These are phyloP conservation scores for Dioctria linearis DNA, from an alignment of 2,888 invertebrate species.

Conservation along the genomic window DNA sequence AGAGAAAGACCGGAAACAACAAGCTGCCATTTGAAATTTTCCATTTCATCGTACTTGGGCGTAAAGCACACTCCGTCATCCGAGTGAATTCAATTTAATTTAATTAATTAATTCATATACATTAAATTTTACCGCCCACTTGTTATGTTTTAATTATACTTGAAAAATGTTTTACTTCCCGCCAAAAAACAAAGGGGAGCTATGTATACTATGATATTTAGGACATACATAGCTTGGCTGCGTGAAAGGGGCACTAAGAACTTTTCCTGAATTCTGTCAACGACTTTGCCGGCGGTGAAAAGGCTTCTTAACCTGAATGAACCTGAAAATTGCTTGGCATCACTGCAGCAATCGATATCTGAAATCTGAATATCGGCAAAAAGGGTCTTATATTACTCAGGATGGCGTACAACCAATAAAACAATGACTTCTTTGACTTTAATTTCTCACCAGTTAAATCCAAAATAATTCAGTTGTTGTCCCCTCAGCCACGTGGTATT, in stretches of 20 bases:
- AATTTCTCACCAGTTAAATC: conserved; percentile 50
- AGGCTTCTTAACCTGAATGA: conserved; percentile 9
- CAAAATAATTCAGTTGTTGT: conserved; percentile 19
- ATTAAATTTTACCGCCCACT: conserved; percentile 59
- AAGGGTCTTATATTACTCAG: background rate
- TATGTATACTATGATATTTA: background rate
- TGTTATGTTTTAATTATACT: conserved; percentile 59
- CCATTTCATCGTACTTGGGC: background rate
- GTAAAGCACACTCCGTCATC: conserved; percentile 25
- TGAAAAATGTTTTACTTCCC: conserved; percentile 55
- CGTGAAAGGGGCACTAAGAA: background rate
- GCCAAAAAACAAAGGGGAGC: background rate
- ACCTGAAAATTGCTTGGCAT: conserved; percentile 7
- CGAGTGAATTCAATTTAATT: conserved; percentile 57
- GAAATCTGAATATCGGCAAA: conserved; percentile 13
- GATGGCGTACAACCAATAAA: conserved; percentile 36
- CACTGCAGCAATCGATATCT: conserved; percentile 7
- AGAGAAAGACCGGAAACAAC: conserved; percentile 9
- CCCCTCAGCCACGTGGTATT: background rate
- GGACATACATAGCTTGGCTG: background rate
- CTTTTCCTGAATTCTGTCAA: background rate
- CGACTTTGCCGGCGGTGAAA: conserved; percentile 17
- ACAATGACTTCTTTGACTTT: conserved; percentile 43
- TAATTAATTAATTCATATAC: conserved; percentile 58
- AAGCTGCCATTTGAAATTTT: conserved; percentile 14